A percentile compares a stretch with the other conserved stretches of the same genome.
phyloP scores from a whole-genome alignment of 2,888 invertebrate species.

The Globia sparganii region DNA sequence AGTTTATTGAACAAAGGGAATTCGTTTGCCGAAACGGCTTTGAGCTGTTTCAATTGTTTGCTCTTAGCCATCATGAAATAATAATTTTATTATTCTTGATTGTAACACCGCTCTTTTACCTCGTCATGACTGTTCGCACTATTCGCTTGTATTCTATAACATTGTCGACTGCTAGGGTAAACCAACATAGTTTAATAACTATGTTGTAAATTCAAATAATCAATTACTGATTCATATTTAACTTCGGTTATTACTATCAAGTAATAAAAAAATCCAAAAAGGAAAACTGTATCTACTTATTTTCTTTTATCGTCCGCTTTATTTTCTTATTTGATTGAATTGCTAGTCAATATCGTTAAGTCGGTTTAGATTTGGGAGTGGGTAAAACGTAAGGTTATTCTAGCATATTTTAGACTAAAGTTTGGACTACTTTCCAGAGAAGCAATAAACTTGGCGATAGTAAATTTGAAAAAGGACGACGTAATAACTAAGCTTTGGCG shows the following conservation, averaged over 20 bases:
- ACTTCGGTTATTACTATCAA: constrained; percentile 17
- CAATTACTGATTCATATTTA: constrained; percentile 18
- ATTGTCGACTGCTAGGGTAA: neutral
- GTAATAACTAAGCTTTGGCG: constrained; percentile 97
- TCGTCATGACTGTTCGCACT: neutral
- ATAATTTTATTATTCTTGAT: constrained; percentile 6
- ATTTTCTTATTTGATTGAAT: constrained; percentile 43
- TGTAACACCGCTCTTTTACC: neutral
- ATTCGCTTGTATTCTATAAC: too few relatives aligned
- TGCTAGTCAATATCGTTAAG: constrained; percentile 39
- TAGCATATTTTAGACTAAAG: constrained; percentile 42
- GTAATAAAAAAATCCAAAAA: constrained; percentile 16
- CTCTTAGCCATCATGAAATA: neutral
- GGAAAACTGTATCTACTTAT: constrained; percentile 7
- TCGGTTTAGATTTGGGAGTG: constrained; percentile 32
- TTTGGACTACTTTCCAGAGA: constrained; percentile 92
- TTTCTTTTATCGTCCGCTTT: constrained; percentile 42
- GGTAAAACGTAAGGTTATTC: constrained; percentile 31
- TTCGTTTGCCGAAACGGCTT: constrained; percentile 38
- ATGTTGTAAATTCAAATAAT: constrained; percentile 13
- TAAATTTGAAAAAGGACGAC: constrained; percentile 97
- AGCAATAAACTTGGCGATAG: constrained; percentile 97
- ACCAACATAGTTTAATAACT: neutral
- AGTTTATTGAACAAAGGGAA: constrained; percentile 59
- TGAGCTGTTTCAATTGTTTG: constrained; percentile 12